Base-by-base conservation (phyloP, 2,113 vertebrate genomes). In the Turnix velox region DNA sequence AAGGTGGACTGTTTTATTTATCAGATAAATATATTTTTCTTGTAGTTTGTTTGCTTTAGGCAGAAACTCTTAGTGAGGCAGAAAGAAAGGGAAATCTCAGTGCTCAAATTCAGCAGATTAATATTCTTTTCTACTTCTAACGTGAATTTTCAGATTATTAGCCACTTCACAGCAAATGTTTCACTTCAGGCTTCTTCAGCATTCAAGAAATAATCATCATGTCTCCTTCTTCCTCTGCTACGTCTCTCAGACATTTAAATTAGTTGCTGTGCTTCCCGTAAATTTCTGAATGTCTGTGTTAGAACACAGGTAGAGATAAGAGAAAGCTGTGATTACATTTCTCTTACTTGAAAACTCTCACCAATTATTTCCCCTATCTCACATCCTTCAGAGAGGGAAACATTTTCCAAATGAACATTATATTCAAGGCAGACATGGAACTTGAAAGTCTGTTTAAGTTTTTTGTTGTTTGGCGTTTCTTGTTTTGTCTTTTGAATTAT, bases 401-500 rank as follows among this genome's bases (percentile, higher is more conserved):
- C 30, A 39, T 66, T 90, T 71, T 78, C 59, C 46, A 58, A 81
- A 30, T 83, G 62, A 83, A 66, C 18, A 17, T 88, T 71, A 59
- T 24, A 48, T 72, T 93, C 84, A 73, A 78, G 68, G 63, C 59
- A 85, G 67, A 77, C 30, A 18, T 73, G 33, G 48, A 71, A 88
- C 72, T 88, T 94, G 87, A 93, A 94, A 93, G 87, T n/a, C 46
- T 78, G 73, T 78, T 95, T 91, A 45, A 68, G n/a, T 61, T 75
- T 83, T 96, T 95, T 94, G 43, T 75, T 43, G 45, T 80, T 84
- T 79, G 48, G 18, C 77, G 80, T 91, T 95, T 90, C 77, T 93
- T 95, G 78, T 95, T 94, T 93, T 84, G 84, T 72, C 84, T 95
- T 90, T 88, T 65, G 54, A 67, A 49, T 88, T 80, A 90, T 90